Base-by-base conservation (phyloP, 2,797 vertebrate species). In the Falco rusticolus region DNA sequence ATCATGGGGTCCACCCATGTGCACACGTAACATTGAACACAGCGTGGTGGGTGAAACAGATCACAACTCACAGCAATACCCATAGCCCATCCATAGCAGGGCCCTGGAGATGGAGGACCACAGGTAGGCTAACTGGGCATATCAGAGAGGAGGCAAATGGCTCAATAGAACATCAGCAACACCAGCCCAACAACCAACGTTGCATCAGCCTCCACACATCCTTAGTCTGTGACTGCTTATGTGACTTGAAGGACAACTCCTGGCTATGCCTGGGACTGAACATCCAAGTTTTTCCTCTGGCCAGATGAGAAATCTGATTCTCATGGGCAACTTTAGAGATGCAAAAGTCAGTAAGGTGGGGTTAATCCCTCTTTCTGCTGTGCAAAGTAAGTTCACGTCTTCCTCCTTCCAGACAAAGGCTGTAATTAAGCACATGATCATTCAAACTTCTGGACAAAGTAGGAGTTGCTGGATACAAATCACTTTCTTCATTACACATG, bases 1-100 rank as follows among this genome's bases (percentile, higher is more conserved):
- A 28, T 26, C 9, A 1, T 25, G 17, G 29, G 11, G 9, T 68
- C 24, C 9, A 51, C 13, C 43, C 1, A 0, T 34, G 48, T 34
- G 45, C 37, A 47, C 11, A n/a, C 29, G 24, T 3, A 78, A 29
- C 1, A 1, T 2, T 65, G 53, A 90, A 63, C 47, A 25, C 2
- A 1, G 16, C 5, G 8, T 4, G 15, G 33, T 68, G 20, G 15
- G 11, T 63, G 29, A 22, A 74, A 16, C 21, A 75, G 70, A 60
- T 31, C 45, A 41, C 54, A 71, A 7, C 29, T 70, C 54, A 13
- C 1, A 3, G 54, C 26, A 63, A 45, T 8, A 54, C 15, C 31
- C 45, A 85, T 10, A 11, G 1, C 21, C 10, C 29, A 63, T 51
- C 61, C 31, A 45, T 41, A 90, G 51, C 17, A 39, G 56, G 25